Evolutionary conservation across 2,888 invertebrate species (phyloP).

Genomic region (Formica aserva): DNA sequence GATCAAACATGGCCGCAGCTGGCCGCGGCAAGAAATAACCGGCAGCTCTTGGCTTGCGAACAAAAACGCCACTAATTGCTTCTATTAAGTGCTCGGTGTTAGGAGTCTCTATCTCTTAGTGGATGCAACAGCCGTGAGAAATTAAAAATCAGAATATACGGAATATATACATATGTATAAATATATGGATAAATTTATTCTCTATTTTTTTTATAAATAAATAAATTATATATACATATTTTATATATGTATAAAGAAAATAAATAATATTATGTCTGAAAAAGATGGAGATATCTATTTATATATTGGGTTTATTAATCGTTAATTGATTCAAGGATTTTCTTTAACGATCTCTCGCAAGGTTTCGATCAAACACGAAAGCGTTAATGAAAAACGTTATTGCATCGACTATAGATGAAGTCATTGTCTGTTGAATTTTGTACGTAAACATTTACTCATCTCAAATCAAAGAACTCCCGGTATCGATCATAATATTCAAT

Average conservation of each 20-base stretch:
- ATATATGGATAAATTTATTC: background rate
- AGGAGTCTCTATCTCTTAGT: slow-evolving; percentile 22
- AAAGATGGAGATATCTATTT: background rate
- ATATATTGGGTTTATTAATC: background rate
- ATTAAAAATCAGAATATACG: slow-evolving; percentile 2
- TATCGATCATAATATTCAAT: background rate
- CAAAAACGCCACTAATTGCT: slow-evolving; percentile 72
- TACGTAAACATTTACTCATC: slow-evolving; percentile 50
- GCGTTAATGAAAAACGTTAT: slow-evolving; percentile 67
- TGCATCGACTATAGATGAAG: slow-evolving; percentile 52
- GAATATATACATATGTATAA: background rate
- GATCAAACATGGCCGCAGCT: slow-evolving; percentile 75
- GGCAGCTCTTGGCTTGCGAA: background rate
- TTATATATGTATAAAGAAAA: no score
- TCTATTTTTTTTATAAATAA: background rate
- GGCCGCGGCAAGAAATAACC: slow-evolving; percentile 56
- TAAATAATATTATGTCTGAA: no score
- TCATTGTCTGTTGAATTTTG: slow-evolving; percentile 63
- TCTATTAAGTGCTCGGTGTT: slow-evolving; percentile 64
- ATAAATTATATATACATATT: background rate
- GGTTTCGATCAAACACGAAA: slow-evolving; percentile 59
- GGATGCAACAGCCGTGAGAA: slow-evolving; percentile 19
- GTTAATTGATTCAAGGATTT: slow-evolving; percentile 48
- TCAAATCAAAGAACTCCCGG: slow-evolving; percentile 40
- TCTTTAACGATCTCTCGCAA: background rate